These are phyloP conservation scores for Hestina assimilis DNA, from an alignment of 1,140 invertebrate species.

Conservation along the genomic window DNA sequence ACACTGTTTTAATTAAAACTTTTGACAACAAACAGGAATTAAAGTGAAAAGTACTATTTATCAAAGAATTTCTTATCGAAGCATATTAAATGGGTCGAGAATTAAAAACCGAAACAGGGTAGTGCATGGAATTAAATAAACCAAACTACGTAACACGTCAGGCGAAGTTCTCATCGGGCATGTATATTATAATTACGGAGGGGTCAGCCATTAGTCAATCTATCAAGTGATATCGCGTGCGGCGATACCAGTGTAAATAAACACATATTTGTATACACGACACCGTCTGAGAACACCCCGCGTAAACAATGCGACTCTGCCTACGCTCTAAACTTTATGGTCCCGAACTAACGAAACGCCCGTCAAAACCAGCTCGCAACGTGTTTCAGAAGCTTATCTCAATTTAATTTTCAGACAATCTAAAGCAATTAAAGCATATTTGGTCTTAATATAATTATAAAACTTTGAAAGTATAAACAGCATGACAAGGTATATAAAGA, in stretches of 20 bases:
- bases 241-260: not conserved
- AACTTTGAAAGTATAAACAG: not conserved
- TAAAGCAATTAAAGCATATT: not conserved
- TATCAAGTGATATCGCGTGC: conserved; percentile 16
- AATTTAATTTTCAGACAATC: not conserved
- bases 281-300: not conserved
- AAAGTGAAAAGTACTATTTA: too few species aligned
- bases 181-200: conserved; percentile 42
- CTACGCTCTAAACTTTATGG: not conserved
- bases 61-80: not conserved
- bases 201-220: conserved; percentile 44
- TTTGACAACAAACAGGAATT: too few species aligned
- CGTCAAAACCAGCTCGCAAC: not conserved
- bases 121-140: conserved; percentile 7
- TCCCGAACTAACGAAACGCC: not conserved
- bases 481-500: not conserved
- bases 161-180: conserved; percentile 33
- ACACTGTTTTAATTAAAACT: too few species aligned
- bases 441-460: not conserved
- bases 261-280: not conserved
- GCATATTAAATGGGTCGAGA: not conserved
- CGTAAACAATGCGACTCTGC: not conserved
- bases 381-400: not conserved
- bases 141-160: conserved; percentile 11
- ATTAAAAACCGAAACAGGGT: not conserved